Base-by-base conservation (phyloP, 2,888 invertebrate genomes). In the Watsonalla cultraria region DNA sequence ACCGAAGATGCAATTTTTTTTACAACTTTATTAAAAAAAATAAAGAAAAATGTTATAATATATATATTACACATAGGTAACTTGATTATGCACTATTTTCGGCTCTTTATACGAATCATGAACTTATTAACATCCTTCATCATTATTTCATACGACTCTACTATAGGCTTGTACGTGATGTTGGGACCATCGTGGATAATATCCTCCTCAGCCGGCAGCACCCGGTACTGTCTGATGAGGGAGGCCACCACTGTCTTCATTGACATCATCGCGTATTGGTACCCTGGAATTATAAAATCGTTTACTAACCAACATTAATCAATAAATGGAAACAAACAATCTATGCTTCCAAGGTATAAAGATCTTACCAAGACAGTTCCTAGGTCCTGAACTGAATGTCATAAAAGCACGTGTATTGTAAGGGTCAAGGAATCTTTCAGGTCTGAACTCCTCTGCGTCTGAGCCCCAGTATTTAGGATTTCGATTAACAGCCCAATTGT, bases 391-490 rank as follows among this genome's bases (percentile, higher is more conserved):
- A 52, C 80, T 78, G 45, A 81, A 82, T 0, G 76, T 61, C n/a
- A 77, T 51, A 54, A 64, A 81, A 0, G 75, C 73, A 65, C 0
- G 76, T 71, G 42, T 80, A 70, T 7, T 57, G 59, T 2, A 67
- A 59, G 0, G 59, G 55, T 6, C 64, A 0, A 80, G 51, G 57
- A 83, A 85, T 24, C 85, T 61, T 14, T 83, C 80, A 0, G 84
- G 84, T n/a, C 69, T 63, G 64, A 77, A 85, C 45, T 63, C 47
- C 39, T 80, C 77, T 0, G 76, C 77, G 39, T 83, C 78, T 0
- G 64, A 54, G 0, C 84, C 83, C 84, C 84, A 85, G 61, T 78
- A 78, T 2, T 54, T 56, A 0, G 78, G 76, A 61, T 84, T 78
- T 24, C 82, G 77, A 47, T 83, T 79, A 0, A 74, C 53, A 0